These are phyloP conservation scores for Chamaea fasciata DNA, from an alignment of 2,113 vertebrate genomes.

Conservation along the genomic window DNA sequence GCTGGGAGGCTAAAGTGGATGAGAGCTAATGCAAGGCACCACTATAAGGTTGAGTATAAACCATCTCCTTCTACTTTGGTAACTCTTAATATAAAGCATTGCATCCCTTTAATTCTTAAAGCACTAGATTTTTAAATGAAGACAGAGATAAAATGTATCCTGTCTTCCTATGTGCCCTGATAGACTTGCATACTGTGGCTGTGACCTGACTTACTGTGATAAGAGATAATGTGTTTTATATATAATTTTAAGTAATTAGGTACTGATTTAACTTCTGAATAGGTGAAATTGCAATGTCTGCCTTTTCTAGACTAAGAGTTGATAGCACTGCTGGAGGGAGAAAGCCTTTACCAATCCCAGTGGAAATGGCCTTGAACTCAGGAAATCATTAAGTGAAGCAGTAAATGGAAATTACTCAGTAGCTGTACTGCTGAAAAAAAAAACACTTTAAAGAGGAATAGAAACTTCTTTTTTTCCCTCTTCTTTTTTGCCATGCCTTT, in stretches of 20 bases:
- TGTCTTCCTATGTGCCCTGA: background rate
- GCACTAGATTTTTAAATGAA: background rate
- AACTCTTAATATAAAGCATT: background rate
- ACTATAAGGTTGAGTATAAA: background rate
- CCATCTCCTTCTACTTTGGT: background rate
- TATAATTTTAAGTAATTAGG: background rate
- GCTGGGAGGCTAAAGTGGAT: background rate
- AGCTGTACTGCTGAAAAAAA: background rate
- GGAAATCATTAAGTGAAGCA: background rate
- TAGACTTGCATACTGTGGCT: background rate
- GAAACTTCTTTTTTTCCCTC: fast-evolving
- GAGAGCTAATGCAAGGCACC: background rate
- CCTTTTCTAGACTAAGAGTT: background rate
- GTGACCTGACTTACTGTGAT: background rate
- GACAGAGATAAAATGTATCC: background rate
- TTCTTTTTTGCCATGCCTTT: background rate
- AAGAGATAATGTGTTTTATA: background rate
- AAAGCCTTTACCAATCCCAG: background rate
- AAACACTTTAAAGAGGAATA: background rate
- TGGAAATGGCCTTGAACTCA: background rate
- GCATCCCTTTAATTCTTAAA: background rate
- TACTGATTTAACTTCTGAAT: background rate
- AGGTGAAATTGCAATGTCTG: background rate
- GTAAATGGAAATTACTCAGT: background rate
- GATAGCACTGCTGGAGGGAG: background rate